phyloP scores from a whole-genome alignment of 2,113 vertebrate species.

The Campylorhamphus procurvoides region DNA sequence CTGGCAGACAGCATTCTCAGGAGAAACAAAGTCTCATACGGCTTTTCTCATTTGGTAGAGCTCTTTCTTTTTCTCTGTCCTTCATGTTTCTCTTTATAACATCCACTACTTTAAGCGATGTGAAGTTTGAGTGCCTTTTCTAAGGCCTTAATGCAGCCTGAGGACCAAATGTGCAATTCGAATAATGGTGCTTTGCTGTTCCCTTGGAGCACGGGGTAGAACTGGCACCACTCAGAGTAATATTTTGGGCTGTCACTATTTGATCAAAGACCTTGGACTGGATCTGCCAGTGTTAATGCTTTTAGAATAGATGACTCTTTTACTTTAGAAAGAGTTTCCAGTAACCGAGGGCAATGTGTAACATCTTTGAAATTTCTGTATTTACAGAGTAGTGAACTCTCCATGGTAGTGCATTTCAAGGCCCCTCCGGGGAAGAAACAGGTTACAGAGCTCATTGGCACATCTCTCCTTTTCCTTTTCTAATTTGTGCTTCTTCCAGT shows the following conservation, averaged over 20 bases:
- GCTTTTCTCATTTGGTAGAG: background rate
- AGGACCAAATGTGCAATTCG: background rate
- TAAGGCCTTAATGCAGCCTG: background rate
- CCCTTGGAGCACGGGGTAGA: background rate
- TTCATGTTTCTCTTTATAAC: background rate
- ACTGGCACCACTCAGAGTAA: background rate
- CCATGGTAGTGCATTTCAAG: background rate
- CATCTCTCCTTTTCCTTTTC: background rate
- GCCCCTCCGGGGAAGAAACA: background rate
- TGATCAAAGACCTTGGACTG: conserved; percentile 1
- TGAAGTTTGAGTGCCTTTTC: background rate
- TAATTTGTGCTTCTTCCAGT: conserved; percentile 2
- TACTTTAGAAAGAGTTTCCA: conserved; percentile 2
- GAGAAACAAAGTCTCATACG: background rate
- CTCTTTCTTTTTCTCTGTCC: background rate
- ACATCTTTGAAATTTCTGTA: background rate
- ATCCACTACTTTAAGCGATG: background rate
- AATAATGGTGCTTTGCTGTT: background rate
- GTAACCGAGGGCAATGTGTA: background rate
- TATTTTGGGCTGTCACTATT: background rate
- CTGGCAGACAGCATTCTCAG: background rate
- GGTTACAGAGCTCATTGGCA: background rate
- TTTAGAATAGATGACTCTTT: background rate
- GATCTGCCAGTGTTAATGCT: background rate
- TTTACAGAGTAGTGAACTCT: conserved; percentile 5